A percentile compares a stretch with the other conserved stretches of the same genome.
Evolutionary conservation across 2,888 invertebrate species (phyloP).

Genomic region (Tineola bisselliella): DNA sequence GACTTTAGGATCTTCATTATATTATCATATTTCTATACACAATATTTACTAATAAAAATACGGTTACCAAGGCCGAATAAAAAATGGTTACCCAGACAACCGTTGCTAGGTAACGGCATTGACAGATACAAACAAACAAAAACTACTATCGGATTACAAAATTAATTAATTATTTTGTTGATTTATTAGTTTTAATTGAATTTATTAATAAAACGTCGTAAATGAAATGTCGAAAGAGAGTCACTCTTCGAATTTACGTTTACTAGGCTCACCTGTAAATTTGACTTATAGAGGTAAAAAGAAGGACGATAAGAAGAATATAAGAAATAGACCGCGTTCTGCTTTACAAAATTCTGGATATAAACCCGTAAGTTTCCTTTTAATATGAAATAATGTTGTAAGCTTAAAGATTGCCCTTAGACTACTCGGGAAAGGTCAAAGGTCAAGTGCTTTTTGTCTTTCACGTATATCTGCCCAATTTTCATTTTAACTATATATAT

Average conservation of each 20-base stretch:
- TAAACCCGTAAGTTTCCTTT: conserved; percentile 40
- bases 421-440: too few relatives aligned
- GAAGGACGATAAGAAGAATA: conserved; percentile 48
- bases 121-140: conserved; percentile 26
- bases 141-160: conserved; percentile 15
- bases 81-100: conserved; percentile 20
- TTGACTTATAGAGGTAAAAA: conserved; percentile 51
- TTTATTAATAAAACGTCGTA: background rate
- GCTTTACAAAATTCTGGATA: conserved; percentile 48
- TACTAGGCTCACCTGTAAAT: conserved; percentile 57
- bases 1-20: too few relatives aligned
- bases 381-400: background rate
- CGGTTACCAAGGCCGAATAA: too few relatives aligned
- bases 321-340: conserved; percentile 48
- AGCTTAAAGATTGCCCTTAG: too few relatives aligned
- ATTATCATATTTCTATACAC: too few relatives aligned
- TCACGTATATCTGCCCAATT: too few relatives aligned
- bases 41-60: too few relatives aligned
- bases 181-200: background rate
- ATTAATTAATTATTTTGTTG: background rate
- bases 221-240: conserved; percentile 58
- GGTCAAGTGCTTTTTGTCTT: too few relatives aligned
- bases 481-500: conserved; percentile 13
- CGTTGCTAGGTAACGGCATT: conserved; percentile 21
- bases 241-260: conserved; percentile 36